Percentiles rank a stretch among this genome's conserved stretches.
Conservation (phyloP, 2,113 vertebrate genomes). For the Oreochromis aureus region DNA sequence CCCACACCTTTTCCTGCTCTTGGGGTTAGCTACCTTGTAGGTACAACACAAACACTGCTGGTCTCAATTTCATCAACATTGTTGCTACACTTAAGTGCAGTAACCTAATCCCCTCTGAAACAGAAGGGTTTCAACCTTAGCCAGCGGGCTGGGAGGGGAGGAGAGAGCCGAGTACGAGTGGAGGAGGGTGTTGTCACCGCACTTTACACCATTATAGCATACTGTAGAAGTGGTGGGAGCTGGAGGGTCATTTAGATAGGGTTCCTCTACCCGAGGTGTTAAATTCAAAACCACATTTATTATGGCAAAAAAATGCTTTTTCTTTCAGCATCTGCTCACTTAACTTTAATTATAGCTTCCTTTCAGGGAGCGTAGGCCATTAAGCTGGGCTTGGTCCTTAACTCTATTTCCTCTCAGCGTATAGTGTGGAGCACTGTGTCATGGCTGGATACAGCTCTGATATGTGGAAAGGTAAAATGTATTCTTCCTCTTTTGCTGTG, state of each 20-base stretch:
- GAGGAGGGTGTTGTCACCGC: constrained; percentile 53
- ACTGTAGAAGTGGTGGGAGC: constrained; percentile 62
- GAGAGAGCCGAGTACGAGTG: constrained; percentile 15
- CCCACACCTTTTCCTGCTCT: constrained; percentile 21
- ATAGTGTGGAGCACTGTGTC: constrained; percentile 14
- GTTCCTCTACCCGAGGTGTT: constrained; percentile 71
- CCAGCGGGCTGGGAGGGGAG: constrained; percentile 59
- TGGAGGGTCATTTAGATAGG: constrained; percentile 66
- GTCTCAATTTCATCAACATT: constrained; percentile 71
- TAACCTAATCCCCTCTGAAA: constrained; percentile 67
- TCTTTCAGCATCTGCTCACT: constrained; percentile 76
- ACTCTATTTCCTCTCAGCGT: constrained; percentile 16
- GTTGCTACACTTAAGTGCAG: constrained; percentile 74
- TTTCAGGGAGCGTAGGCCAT: constrained; percentile 54
- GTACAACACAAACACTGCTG: constrained; percentile 72
- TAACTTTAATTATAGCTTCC: constrained; percentile 74
- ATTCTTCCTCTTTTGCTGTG: constrained; percentile 6
- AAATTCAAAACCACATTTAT: constrained; percentile 76
- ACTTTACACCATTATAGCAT: constrained; percentile 56
- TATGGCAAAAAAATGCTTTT: constrained; percentile 63
- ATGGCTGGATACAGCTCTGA: constrained; percentile 25
- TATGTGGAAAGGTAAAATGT: constrained; percentile 22
- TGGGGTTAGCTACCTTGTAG: constrained; percentile 58
- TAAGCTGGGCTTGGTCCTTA: constrained; percentile 49
- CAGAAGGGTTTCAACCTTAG: constrained; percentile 67